Percentiles rank a stretch among this genome's conserved stretches.
These are phyloP conservation scores for Zophobas morio DNA, from an alignment of 1,140 invertebrate genomes.

Conservation along the genomic window DNA sequence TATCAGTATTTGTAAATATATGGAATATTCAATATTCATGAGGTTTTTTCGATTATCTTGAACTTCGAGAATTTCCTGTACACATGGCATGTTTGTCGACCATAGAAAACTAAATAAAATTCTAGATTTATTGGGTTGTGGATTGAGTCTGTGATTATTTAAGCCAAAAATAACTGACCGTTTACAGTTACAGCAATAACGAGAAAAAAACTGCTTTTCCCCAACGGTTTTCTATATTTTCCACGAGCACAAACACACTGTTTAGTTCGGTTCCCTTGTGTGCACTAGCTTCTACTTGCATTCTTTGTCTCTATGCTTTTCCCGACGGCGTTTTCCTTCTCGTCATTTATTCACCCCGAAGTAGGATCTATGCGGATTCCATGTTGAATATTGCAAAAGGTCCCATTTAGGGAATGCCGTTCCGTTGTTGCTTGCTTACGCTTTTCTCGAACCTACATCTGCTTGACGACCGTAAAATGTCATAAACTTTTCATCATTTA, in stretches of 20 bases:
- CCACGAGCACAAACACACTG: no score
- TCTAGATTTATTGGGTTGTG: no score
- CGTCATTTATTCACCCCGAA: conserved; percentile 26
- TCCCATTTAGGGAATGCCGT: conserved; percentile 30
- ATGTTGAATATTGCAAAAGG: conserved; percentile 30
- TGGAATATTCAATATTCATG: conserved; percentile 38
- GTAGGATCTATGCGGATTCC: conserved; percentile 38
- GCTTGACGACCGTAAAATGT: conserved; percentile 31
- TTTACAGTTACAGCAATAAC: no score
- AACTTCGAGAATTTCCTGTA: background rate
- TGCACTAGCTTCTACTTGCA: background rate
- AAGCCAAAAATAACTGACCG: no score
- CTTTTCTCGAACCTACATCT: conserved; percentile 14
- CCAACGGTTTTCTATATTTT: no score
- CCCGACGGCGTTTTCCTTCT: conserved; percentile 7
- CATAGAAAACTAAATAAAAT: background rate
- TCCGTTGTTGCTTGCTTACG: conserved; percentile 29
- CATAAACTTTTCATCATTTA: conserved; percentile 44
- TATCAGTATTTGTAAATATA: conserved; percentile 13
- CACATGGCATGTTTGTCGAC: background rate
- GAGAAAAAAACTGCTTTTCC: no score
- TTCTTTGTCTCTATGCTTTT: background rate
- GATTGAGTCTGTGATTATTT: no score
- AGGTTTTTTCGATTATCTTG: conserved; percentile 13
- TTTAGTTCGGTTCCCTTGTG: background rate